These are phyloP conservation scores for Sipha flava DNA, from an alignment of 1,140 invertebrate species.

Conservation along the genomic window DNA sequence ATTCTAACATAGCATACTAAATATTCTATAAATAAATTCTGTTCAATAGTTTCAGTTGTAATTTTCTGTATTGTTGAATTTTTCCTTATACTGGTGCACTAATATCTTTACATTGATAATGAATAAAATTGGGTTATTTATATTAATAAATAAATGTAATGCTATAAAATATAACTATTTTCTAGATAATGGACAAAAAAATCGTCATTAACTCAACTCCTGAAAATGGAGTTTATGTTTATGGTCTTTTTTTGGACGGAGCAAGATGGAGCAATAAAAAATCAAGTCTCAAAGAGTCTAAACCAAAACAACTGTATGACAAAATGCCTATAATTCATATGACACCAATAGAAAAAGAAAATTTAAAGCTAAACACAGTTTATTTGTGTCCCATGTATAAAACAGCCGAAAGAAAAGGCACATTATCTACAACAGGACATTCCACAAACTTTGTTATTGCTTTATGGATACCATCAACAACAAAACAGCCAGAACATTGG, in stretches of 20 bases:
- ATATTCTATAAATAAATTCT: too few species aligned
- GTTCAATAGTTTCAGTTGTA: too few species aligned
- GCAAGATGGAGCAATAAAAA: conserved; percentile 67
- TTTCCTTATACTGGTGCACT: too few species aligned
- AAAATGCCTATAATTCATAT: conserved; percentile 59
- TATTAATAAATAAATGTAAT: too few species aligned
- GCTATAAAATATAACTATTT: background rate
- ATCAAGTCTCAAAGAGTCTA: conserved; percentile 66
- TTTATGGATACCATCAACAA: conserved; percentile 56
- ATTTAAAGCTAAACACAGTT: background rate
- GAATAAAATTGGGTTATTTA: too few species aligned
- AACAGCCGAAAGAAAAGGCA: conserved; percentile 56
- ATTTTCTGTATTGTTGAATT: too few species aligned
- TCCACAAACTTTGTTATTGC: conserved; percentile 72
- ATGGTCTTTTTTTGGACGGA: conserved; percentile 79
- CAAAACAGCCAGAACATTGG: conserved; percentile 59
- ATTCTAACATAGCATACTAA: too few species aligned
- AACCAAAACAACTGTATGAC: conserved; percentile 73
- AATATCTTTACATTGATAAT: too few species aligned
- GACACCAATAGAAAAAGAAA: conserved; percentile 34
- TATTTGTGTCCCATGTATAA: conserved; percentile 72
- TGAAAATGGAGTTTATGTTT: conserved; percentile 60
- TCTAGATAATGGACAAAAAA: conserved; percentile 45
- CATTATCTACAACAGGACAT: conserved; percentile 68
- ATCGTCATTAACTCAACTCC: conserved; percentile 49